Evolutionary conservation across 92 coral and sea anemone species (phyloP).

Genomic region (Paragorgia papillata): DNA sequence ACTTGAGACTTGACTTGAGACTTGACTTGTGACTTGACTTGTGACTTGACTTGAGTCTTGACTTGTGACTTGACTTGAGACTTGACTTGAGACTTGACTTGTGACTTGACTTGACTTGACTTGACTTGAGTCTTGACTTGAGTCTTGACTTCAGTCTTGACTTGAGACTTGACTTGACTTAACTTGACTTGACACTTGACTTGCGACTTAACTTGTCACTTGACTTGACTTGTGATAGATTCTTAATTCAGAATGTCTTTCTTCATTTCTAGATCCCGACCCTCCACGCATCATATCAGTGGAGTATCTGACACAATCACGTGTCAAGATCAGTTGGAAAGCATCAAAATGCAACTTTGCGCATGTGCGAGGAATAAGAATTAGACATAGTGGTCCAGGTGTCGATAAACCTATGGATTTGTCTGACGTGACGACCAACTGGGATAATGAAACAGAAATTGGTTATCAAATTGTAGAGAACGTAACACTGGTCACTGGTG

Average conservation of each 20-base stretch:
- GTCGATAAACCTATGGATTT: background rate
- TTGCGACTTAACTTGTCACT: too few species aligned
- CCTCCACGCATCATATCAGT: constrained; percentile 49
- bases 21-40: too few species aligned
- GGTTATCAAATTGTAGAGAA: constrained; percentile 41
- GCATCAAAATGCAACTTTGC: constrained; percentile 46
- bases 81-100: too few species aligned
- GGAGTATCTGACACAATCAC: constrained; percentile 32
- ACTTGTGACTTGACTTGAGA: too few species aligned
- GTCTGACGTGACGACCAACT: background rate
- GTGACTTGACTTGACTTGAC: too few species aligned
- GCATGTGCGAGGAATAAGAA: background rate
- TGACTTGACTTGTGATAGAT: too few species aligned
- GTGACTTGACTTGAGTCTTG: too few species aligned
- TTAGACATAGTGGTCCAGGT: constrained; percentile 1
- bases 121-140: too few species aligned
- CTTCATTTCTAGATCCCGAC: constrained; percentile 44
- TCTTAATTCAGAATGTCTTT: constrained; percentile 8
- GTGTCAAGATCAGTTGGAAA: constrained; percentile 45
- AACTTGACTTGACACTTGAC: too few species aligned
- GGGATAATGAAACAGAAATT: constrained; percentile 32
- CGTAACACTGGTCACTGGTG: constrained; percentile 4
- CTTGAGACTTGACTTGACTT: too few species aligned
- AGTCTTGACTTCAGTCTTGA: too few species aligned
- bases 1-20: too few species aligned